Percentiles rank a stretch among this genome's conserved stretches.
Conservation (phyloP, 2,888 invertebrate species). For the Diachrysia chrysitis region DNA sequence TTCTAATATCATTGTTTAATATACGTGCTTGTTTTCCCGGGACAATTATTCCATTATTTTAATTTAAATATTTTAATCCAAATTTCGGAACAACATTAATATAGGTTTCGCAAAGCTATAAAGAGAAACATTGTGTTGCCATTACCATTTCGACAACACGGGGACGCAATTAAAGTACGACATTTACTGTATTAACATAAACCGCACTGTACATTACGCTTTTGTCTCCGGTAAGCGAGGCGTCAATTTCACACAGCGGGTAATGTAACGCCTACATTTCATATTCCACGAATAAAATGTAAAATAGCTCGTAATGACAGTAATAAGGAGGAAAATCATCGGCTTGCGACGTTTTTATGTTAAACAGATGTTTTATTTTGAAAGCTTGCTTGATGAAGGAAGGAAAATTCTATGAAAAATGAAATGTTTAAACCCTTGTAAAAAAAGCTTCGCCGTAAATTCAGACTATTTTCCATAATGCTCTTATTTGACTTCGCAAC, state of each 20-base stretch:
- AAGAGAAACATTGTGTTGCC: slow-evolving; percentile 10
- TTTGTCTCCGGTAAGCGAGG: slow-evolving; percentile 42
- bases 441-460: too few relatives aligned
- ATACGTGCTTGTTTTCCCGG: neutral
- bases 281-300: slow-evolving; percentile 44
- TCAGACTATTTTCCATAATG: too few relatives aligned
- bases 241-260: slow-evolving; percentile 48
- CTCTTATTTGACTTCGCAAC: too few relatives aligned
- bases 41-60: neutral
- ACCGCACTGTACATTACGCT: slow-evolving; percentile 57
- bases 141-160: slow-evolving; percentile 38
- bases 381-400: slow-evolving; percentile 25
- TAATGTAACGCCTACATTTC: slow-evolving; percentile 40
- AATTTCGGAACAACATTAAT: slow-evolving; percentile 5
- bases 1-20: neutral
- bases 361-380: slow-evolving; percentile 33
- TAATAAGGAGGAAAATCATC: slow-evolving; percentile 36
- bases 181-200: slow-evolving; percentile 55
- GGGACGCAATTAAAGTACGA: slow-evolving; percentile 49
- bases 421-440: neutral
- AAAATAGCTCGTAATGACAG: slow-evolving; percentile 44
- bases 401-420: slow-evolving; percentile 11
- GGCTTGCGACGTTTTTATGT: slow-evolving; percentile 34
- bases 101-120: slow-evolving; percentile 6
- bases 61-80: slow-evolving; percentile 5